Evolutionary conservation across 1,140 invertebrate genomes (phyloP), one percentile per base, ranked within the genome.

Genomic region (Homalodisca vitripennis): DNA sequence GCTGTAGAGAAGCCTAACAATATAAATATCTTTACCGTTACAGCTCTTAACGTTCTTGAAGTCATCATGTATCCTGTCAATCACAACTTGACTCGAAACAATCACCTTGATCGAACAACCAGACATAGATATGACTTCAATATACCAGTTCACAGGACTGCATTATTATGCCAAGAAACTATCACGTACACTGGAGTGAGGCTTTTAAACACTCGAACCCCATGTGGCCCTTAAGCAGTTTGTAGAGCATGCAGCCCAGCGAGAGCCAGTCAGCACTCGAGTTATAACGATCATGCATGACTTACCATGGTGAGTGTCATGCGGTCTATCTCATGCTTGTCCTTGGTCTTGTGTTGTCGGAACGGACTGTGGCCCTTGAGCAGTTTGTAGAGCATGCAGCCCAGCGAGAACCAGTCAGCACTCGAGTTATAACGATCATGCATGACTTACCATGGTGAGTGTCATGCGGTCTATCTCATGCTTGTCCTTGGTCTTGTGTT

Each of bases 251-350:
- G 82, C 98, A 99, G 32, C 98, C 98, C 79, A 99, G 97, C 68
- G 97, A 99, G 82, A 99, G 99, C 98, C 98, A 99, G 83, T 99
- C 98, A 29, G 98, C 98, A 77, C 95, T 98, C 14, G 96, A 98
- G 81, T 99, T 98, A 80, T 99, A 99, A n/a, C n/a, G n/a, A n/a
- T n/a, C n/a, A n/a, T n/a, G n/a, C n/a, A n/a, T n/a, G n/a, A n/a
- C 82, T 81, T 85, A 96, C 94, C 95, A 98, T 98, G 29, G 98
- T 99, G 76, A 99, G 85, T 1, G 98, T 99, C 97, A 99, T 99
- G 75, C 95, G 87, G 81, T 99, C 98, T 74, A 99, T 99, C 83
- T 99, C 98, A 81, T 98, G 95, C 83, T 99, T 99, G 82, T 99
- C 95, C 84, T 98, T 99, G 71, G 95, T 99, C 86, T 99, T 99